phyloP scores from a whole-genome alignment of 2,797 vertebrate genomes.

The Fundulus diaphanus region DNA sequence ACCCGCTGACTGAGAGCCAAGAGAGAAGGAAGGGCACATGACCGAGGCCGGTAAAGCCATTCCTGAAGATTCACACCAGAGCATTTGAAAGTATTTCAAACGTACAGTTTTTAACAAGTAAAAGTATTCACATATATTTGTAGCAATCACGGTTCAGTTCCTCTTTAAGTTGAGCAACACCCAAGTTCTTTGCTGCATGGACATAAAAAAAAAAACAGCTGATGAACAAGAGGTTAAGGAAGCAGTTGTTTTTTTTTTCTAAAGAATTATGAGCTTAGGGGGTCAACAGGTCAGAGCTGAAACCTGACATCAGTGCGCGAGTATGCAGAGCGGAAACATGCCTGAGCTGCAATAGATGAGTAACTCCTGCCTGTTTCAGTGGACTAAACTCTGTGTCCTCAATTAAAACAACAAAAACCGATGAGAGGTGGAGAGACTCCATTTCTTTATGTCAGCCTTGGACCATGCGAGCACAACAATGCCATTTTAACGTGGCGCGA shows the following conservation, averaged over 20 bases:
- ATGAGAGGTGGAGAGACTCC: slow-evolving; percentile 37
- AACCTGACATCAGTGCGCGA: slow-evolving; percentile 71
- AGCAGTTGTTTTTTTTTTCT: slow-evolving; percentile 25
- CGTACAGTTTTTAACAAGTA: neutral
- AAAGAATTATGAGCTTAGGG: slow-evolving; percentile 50
- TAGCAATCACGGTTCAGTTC: neutral
- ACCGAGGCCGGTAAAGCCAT: neutral
- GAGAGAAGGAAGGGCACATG: neutral
- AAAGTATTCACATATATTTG: neutral
- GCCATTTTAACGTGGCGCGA: slow-evolving; percentile 13
- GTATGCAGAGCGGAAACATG: slow-evolving; percentile 65
- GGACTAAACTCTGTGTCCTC: slow-evolving; percentile 56
- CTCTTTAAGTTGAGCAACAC: neutral
- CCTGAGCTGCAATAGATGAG: slow-evolving; percentile 48
- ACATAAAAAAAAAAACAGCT: slow-evolving; percentile 3
- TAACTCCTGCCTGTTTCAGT: slow-evolving; percentile 55
- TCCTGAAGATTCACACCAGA: neutral
- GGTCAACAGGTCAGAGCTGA: slow-evolving; percentile 66
- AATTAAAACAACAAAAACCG: slow-evolving; percentile 45
- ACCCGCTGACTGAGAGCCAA: slow-evolving; percentile 17
- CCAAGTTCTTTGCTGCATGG: neutral
- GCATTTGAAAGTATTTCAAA: neutral
- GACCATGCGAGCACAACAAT: slow-evolving; percentile 10
- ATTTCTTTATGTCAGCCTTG: slow-evolving; percentile 35
- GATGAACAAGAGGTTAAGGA: slow-evolving; percentile 20